Percentiles rank a stretch among this genome's conserved stretches.
Conservation (phyloP, 2,113 vertebrate species). For the Atrichornis clamosus region DNA sequence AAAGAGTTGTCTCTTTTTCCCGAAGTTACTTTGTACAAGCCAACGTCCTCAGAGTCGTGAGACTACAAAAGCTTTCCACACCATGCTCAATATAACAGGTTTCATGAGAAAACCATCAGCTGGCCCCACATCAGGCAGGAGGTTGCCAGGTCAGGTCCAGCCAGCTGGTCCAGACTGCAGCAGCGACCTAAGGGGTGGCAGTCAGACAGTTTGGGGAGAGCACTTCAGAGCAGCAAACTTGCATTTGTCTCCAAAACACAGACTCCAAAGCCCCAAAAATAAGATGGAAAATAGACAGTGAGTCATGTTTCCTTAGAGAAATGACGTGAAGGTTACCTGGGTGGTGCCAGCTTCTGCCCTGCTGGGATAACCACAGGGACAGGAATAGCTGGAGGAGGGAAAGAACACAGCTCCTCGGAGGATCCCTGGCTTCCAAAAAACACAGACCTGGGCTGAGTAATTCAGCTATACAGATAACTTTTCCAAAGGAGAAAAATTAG, state of each 20-base stretch:
- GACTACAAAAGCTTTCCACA: neutral
- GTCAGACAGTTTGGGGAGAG: neutral
- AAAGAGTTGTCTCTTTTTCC: neutral
- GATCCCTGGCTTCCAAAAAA: neutral
- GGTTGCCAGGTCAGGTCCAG: neutral
- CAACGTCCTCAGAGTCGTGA: neutral
- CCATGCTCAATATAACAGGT: neutral
- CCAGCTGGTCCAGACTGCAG: neutral
- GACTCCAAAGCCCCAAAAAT: conserved; percentile 37
- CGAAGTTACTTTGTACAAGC: neutral
- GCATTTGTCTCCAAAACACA: conserved; percentile 10
- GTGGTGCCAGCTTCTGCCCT: conserved; percentile 42
- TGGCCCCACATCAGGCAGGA: neutral
- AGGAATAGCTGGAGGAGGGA: neutral
- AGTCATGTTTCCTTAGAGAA: conserved; percentile 64
- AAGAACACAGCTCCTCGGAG: neutral
- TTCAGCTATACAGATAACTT: neutral
- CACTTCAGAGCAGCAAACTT: neutral
- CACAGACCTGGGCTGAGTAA: neutral
- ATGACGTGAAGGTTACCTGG: conserved; percentile 55
- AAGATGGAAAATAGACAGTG: conserved; percentile 62
- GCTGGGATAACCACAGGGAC: conserved; percentile 35
- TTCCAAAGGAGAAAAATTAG: neutral
- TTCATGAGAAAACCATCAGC: neutral
- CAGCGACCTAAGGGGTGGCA: neutral